Evolutionary conservation across 2,888 invertebrate species (phyloP), one percentile per base, ranked within the genome.

Genomic region (Trisateles emortualis): DNA sequence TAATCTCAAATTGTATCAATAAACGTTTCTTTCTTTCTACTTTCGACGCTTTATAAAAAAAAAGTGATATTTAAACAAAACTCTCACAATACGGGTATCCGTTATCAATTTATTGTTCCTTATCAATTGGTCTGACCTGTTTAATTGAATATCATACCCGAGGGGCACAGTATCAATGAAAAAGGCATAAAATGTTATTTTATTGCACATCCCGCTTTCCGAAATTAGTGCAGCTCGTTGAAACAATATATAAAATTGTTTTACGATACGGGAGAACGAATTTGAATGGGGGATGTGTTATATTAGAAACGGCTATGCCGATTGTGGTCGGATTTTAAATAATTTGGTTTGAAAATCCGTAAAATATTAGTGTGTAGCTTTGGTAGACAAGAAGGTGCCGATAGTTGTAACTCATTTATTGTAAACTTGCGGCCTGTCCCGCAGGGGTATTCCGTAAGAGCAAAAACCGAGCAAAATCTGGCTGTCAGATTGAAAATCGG

Each of bases 161-260:
- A 64, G 67, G 71, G 68, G 56, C 58, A 56, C 41, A 42, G 49
- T 26, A 47, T 62, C 79, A 86, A 87, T 87, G 67, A 74, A 85
- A 82, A 80, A 81, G 58, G 64, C 81, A 86, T 86, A 86, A 86
- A 80, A 68, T 58, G 79, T 75, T 72, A 80, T 78, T 79, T 83
- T 81, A 83, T 76, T 75, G 72, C 73, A 66, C 74, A 74, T 74
- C 73, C 71, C 67, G 67, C 60, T 76, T 65, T 58, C 32, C 41
- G 51, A 51, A 52, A 53, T 57, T 41, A 43, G 42, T n/a, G 47
- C 38, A 8, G 26, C 46, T 62, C 26, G 39, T 68, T 72, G 59
- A 62, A 56, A 62, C 59, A 72, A 68, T 69, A 43, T 40, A 51
- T 50, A 33, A 55, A 59, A 64, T 64, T 30, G 55, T 44, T 65